Percentiles rank a stretch among this genome's conserved stretches.
Conservation (phyloP, 2,888 invertebrate genomes). For the Deilephila porcellus region DNA sequence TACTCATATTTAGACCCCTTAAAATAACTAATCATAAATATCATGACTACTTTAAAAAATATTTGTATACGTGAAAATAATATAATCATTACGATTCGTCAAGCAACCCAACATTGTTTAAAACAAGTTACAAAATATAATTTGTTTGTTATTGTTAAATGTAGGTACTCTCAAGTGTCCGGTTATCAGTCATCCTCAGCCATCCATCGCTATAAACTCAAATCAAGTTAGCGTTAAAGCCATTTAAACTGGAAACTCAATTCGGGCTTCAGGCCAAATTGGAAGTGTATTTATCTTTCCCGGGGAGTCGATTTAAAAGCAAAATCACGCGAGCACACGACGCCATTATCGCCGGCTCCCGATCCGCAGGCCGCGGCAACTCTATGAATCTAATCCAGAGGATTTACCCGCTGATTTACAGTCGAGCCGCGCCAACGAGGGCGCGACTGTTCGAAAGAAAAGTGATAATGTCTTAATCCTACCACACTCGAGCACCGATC, state of each 20-base stretch:
- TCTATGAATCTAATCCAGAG: slow-evolving; percentile 85
- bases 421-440: slow-evolving; percentile 74
- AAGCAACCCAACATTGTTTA: background rate
- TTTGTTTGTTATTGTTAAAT: background rate
- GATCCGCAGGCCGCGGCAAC: slow-evolving; percentile 82
- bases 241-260: slow-evolving; percentile 73
- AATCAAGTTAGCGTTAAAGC: slow-evolving; percentile 66
- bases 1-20: too few species aligned
- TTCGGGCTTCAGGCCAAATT: slow-evolving; percentile 69
- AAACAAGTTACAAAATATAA: background rate
- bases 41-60: too few species aligned
- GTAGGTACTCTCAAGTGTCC: slow-evolving; percentile 38
- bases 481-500: slow-evolving; percentile 76
- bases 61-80: too few species aligned
- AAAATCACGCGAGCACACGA: slow-evolving; percentile 83
- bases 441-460: slow-evolving; percentile 84
- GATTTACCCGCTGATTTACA: slow-evolving; percentile 85
- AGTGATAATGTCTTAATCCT: slow-evolving; percentile 89
- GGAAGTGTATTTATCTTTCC: slow-evolving; percentile 79
- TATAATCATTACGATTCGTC: too few species aligned
- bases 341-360: slow-evolving; percentile 78
- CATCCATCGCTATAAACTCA: slow-evolving; percentile 71
- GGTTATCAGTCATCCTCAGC: slow-evolving; percentile 73
- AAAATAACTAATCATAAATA: too few species aligned
- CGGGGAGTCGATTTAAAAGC: slow-evolving; percentile 82